Evolutionary conservation across 2,113 vertebrate species (phyloP), one percentile per base, ranked within the genome.

Genomic region (Galbula dea): DNA sequence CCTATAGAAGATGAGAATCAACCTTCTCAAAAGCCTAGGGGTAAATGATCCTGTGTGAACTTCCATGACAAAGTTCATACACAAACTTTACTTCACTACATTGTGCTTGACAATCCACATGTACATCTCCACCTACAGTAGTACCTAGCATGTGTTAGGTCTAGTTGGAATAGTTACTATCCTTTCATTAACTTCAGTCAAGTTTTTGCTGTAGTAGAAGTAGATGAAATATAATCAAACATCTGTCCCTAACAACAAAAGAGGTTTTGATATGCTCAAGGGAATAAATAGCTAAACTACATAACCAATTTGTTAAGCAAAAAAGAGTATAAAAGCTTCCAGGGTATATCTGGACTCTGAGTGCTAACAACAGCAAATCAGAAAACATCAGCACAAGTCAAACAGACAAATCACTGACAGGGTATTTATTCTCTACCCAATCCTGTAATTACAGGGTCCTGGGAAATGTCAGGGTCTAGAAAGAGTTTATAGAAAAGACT

Each of bases 61-160:
- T 63, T 88, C 41, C 34, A 18, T 27, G 45, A 26, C 0, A 0
- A 17, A 30, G 3, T 4, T 3, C 12, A 24, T 29, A 9, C 11
- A 45, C 12, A 46, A 54, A 76, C 41, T 39, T 55, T 61, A 45
- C 34, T 66, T 83, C 32, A 18, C 32, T 34, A 19, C 66, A 22
- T 9, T 51, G 22, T 63, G 34, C 22, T 51, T 79, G 43, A 51
- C 29, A 71, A 39, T 51, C 23, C 32, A 49, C 23, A 7, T 16
- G 20, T 71, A 51, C 24, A 6, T 36, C 57, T 61, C 39, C 21
- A 46, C 24, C 36, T 45, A 12, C 15, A 26, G 7, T 8, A 55
- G 34, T 9, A 32, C 18, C 34, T 21, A 68, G 11, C 22, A 43
- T 8, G 12, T 88, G 10, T 41, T 67, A 67, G 43, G 41, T 17